Base-by-base conservation (phyloP, 2,888 invertebrate species). In the Atrina japonica region DNA sequence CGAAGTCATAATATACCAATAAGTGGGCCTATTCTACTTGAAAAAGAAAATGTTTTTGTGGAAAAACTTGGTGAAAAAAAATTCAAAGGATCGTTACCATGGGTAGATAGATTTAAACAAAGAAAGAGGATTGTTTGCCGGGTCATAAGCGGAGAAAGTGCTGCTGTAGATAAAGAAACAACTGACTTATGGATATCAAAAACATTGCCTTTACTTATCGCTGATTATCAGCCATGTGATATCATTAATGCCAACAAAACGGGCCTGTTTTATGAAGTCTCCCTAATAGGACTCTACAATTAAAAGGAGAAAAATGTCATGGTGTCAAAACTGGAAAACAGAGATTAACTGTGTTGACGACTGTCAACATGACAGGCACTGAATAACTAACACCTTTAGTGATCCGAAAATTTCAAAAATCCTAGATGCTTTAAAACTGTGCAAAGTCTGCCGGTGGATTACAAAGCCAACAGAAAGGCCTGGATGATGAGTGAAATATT, bases 241-340 rank as follows among this genome's bases (percentile, higher is more conserved):
- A 71, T 75, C 14, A 70, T 35, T 52, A 75, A 75, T 45, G 43
- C 65, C 16, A 72, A 77, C 56, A 72, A 75, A 30, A 75, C 69
- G 1, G 49, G 60, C 1, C 16, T 78, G 16, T 78, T 78, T 49
- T 78, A 55, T 56, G 49, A 58, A 27, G 40, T 67, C 6, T 70
- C 14, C 67, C 73, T 0, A 49, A 60, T 18, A 65, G 27, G n/a
- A 50, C 70, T 18, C 47, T 67, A 11, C 58, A 53, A n/a, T 3
- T n/a, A n/a, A n/a, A n/a, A n/a, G n/a, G n/a, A n/a, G n/a, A n/a
- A n/a, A n/a, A n/a, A n/a, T n/a, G n/a, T 47, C n/a, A 41, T 35
- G 73, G 73, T 25, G 68, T 61, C 18, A 73, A 77, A 50, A 3
- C 16, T 16, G 23, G 66, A 2, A 78, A 78, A 56, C 70, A 76